Conservation (phyloP, 2,113 vertebrate species). For the Propithecus coquereli region DNA sequence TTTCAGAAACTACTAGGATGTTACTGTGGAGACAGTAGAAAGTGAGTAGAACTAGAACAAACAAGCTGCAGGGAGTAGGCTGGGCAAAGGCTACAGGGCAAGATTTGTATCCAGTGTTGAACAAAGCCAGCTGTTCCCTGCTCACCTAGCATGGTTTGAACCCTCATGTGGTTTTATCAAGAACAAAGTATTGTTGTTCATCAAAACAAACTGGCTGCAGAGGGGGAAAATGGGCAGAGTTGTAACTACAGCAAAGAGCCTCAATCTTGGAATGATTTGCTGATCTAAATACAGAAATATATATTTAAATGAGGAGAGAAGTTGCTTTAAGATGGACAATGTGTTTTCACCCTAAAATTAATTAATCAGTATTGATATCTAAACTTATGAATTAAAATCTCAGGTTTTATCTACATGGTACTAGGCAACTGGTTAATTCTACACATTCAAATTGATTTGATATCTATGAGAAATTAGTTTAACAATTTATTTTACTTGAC, state of each 20-base stretch:
- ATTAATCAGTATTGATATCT: background rate
- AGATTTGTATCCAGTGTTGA: background rate
- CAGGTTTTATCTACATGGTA: background rate
- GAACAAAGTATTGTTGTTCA: background rate
- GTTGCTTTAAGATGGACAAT: background rate
- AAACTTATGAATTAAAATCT: background rate
- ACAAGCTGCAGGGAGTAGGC: fast-evolving
- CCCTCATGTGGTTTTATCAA: fast-evolving
- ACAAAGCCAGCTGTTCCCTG: fast-evolving
- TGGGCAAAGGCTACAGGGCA: fast-evolving
- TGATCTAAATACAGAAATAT: background rate
- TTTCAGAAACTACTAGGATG: fast-evolving
- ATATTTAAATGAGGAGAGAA: background rate
- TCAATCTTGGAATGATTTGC: background rate
- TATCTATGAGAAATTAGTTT: background rate
- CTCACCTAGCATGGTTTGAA: fast-evolving
- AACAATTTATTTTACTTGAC: background rate
- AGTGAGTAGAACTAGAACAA: background rate
- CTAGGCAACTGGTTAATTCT: background rate
- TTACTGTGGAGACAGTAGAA: too few species aligned
- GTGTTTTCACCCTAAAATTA: background rate
- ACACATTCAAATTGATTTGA: background rate
- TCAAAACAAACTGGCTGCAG: background rate
- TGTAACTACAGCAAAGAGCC: background rate
- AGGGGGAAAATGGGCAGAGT: fast-evolving